Conservation (phyloP, 2,888 invertebrate species). For the Holacanthella duospinosa region DNA sequence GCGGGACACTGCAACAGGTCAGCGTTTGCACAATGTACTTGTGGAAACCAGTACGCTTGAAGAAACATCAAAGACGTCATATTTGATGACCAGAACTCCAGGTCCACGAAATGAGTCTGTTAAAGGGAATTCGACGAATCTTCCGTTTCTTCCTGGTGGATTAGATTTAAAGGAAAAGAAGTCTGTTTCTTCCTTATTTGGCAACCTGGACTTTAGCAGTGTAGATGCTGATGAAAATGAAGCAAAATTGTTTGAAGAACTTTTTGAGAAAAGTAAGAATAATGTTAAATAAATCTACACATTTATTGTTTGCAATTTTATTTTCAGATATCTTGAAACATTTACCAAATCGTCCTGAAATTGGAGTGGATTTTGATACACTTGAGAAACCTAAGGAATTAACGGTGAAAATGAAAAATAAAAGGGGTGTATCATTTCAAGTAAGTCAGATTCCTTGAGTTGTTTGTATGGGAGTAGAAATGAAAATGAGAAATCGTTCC, state of each 20-base stretch:
- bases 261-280: conserved; percentile 41
- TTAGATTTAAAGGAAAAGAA: conserved; percentile 47
- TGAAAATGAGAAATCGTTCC: background rate
- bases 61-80: conserved; percentile 59
- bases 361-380: background rate
- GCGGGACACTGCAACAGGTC: conserved; percentile 64
- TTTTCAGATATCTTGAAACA: background rate
- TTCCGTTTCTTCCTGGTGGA: conserved; percentile 80
- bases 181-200: conserved; percentile 11
- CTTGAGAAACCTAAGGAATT: background rate
- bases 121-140: conserved; percentile 65
- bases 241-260: conserved; percentile 20
- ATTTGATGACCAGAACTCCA: conserved; percentile 69
- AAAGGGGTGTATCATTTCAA: background rate
- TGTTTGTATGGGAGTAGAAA: too few species aligned
- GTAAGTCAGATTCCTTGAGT: too few species aligned
- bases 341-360: background rate
- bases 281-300: background rate
- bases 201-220: conserved; percentile 6
- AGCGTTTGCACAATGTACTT: conserved; percentile 59
- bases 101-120: conserved; percentile 58
- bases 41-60: conserved; percentile 50
- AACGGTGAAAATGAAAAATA: background rate
- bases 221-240: conserved; percentile 22
- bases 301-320: background rate